Conservation (phyloP, 2,888 invertebrate species). For the Pristionchus arcanus region DNA sequence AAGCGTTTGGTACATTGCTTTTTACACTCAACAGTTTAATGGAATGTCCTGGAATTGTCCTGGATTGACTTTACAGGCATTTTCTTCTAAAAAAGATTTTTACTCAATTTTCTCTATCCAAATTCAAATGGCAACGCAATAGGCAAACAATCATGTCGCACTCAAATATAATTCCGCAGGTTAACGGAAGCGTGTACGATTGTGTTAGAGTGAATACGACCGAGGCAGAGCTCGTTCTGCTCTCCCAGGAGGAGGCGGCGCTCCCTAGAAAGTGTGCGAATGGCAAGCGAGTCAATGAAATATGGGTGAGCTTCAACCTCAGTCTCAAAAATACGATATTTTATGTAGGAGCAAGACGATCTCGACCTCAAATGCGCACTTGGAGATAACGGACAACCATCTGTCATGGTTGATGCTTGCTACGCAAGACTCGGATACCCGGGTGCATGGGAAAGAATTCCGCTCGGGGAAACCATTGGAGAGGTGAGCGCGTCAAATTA, state of each 20-base stretch:
- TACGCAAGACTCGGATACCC: not conserved
- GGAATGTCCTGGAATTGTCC: too few relatives aligned
- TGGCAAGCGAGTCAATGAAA: not conserved
- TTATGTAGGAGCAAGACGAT: not conserved
- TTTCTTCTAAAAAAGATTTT: too few relatives aligned
- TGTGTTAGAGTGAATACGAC: not conserved
- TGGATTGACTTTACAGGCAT: too few relatives aligned
- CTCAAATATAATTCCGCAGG: too few relatives aligned
- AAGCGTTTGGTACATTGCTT: not conserved
- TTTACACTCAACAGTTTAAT: too few relatives aligned
- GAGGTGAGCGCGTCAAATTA: not conserved
- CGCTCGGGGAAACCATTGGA: not conserved
- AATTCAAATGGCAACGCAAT: too few relatives aligned
- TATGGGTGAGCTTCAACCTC: not conserved
- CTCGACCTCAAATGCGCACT: not conserved
- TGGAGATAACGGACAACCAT: not conserved
- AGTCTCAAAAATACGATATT: too few relatives aligned
- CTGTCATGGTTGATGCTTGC: not conserved
- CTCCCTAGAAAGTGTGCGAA: not conserved
- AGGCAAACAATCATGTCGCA: too few relatives aligned
- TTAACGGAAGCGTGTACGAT: not conserved
- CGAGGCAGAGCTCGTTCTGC: not conserved
- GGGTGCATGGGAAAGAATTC: not conserved
- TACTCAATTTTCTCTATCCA: too few relatives aligned
- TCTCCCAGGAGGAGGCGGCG: not conserved